These are phyloP conservation scores for Crambe crambe DNA, from an alignment of 37 sponge, comb jelly and placozoan species.

Conservation along the genomic window DNA sequence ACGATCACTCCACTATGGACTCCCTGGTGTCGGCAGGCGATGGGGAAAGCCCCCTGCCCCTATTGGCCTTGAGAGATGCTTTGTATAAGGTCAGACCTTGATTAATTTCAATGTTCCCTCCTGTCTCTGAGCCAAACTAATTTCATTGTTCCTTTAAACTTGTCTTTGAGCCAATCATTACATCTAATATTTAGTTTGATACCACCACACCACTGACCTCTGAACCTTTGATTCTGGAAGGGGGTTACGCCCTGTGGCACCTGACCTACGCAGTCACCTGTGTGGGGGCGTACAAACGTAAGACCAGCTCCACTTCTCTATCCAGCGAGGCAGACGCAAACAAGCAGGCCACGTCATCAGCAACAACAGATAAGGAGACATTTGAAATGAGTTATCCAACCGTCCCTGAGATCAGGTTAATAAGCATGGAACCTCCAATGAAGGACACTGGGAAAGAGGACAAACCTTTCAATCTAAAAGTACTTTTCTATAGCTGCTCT, in stretches of 20 bases:
- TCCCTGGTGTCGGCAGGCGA: not conserved
- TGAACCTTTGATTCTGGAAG: constrained; percentile 68
- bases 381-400: not conserved
- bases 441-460: too few species aligned
- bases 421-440: too few species aligned
- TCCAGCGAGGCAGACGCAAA: not conserved
- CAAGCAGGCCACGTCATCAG: not conserved
- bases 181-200: not conserved
- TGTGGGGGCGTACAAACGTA: constrained; percentile 35
- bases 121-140: not conserved
- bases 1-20: constrained; percentile 5
- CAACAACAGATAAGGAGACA: not conserved
- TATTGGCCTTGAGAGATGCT: constrained; percentile 42
- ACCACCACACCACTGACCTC: not conserved
- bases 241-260: constrained; percentile 76
- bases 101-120: not conserved
- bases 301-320: not conserved
- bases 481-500: too few species aligned
- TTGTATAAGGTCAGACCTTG: constrained; percentile 44
- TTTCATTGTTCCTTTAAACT: not conserved
- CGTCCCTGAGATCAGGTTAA: not conserved
- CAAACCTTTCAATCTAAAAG: too few species aligned
- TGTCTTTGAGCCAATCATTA: not conserved
- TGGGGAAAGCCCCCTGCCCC: not conserved
- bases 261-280: constrained; percentile 65